phyloP scores from a whole-genome alignment of 2,888 invertebrate species.

The Andrena trimmerana region DNA sequence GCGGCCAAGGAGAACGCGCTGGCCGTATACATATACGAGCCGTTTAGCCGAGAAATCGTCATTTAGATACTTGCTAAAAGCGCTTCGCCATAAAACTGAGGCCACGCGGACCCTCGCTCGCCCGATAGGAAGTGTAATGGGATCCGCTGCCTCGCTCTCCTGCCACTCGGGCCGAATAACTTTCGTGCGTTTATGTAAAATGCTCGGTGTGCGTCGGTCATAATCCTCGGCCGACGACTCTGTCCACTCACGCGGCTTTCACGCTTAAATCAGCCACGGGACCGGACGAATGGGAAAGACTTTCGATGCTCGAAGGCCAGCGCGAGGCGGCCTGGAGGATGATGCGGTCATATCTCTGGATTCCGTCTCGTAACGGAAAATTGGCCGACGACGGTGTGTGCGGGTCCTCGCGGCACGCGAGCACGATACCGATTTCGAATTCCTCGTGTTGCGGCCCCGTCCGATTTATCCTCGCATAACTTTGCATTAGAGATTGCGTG shows the following conservation, averaged over 20 bases:
- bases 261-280: conserved; percentile 40
- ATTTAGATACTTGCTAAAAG: conserved; percentile 83
- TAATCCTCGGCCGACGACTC: conserved; percentile 48
- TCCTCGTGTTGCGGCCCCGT: background rate
- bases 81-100: conserved; percentile 83
- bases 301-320: background rate
- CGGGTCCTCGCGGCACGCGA: conserved; percentile 15
- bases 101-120: conserved; percentile 59
- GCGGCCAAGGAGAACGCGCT: conserved; percentile 5
- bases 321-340: background rate
- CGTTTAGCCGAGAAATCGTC: conserved; percentile 77
- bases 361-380: conserved; percentile 19
- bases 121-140: conserved; percentile 79
- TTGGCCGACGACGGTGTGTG: background rate
- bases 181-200: conserved; percentile 66
- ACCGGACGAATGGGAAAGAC: background rate
- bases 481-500: background rate
- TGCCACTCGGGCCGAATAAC: conserved; percentile 50
- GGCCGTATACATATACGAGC: conserved; percentile 57
- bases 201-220: conserved; percentile 49
- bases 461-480: conserved; percentile 7
- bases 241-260: conserved; percentile 17
- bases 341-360: conserved; percentile 5
- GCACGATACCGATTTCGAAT: conserved; percentile 7
- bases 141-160: conserved; percentile 51